Evolutionary conservation across 2,888 invertebrate genomes (phyloP), one percentile per base, ranked within the genome.

Genomic region (Acrobeloides nanus): DNA sequence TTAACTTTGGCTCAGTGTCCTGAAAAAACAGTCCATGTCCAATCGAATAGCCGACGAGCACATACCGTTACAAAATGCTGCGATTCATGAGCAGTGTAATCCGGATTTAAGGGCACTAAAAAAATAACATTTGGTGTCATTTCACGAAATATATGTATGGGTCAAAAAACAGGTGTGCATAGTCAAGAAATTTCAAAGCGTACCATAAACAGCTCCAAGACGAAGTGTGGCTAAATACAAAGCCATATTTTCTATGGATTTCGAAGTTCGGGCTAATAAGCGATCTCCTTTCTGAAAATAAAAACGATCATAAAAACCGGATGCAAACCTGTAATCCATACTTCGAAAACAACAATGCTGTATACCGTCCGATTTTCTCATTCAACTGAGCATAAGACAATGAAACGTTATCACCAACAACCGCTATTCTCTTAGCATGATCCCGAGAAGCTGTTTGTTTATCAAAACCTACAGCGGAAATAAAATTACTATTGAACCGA

Each of bases 141-240:
- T n/a, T n/a, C n/a, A n/a, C n/a, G n/a, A n/a, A n/a, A n/a, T n/a
- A n/a, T n/a, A n/a, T n/a, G n/a, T n/a, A n/a, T n/a, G n/a, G n/a
- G n/a, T n/a, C n/a, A n/a, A n/a, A n/a, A n/a, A n/a, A n/a, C n/a
- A n/a, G n/a, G n/a, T n/a, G n/a, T n/a, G n/a, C n/a, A n/a, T n/a
- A n/a, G n/a, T n/a, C n/a, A n/a, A n/a, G n/a, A n/a, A n/a, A n/a
- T n/a, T n/a, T n/a, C n/a, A n/a, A n/a, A n/a, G n/a, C n/a, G n/a
- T n/a, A n/a, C n/a, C n/a, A n/a, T 29, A 12, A 29, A 12, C 15
- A 12, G 12, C 10, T n/a, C 59, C 56, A 12, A 60, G 4, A n/a
- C 61, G 59, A n/a, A 72, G 61, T 17, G 63, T 62, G 6, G 68
- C 73, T 34, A 73, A 56, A 51, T 73, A 73, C 5, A 74, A 51